Base-by-base conservation (phyloP, 2,797 vertebrate species). In the Manis crassicaudata region DNA sequence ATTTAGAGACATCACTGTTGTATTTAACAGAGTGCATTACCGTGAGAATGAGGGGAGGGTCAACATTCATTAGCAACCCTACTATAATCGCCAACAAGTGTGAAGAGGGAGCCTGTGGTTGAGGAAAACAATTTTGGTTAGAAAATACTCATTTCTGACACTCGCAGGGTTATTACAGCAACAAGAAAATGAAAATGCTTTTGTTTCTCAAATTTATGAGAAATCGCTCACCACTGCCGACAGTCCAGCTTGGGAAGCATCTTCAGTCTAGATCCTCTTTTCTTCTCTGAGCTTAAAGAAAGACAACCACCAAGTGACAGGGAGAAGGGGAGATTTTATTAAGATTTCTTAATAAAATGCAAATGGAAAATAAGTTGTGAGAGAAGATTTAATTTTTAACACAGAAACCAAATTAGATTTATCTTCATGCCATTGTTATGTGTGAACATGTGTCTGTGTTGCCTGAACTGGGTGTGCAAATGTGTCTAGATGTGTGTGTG, bases 41-140 rank as follows among this genome's bases (percentile, higher is more conserved):
- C 62, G 81, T 50, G 3, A 77, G 88, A 6, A n/a, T 25, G 13
- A 16, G 65, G 18, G 27, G 77, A 88, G 83, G 97, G 95, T 92
- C 97, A 95, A 18, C 87, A 43, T 92, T 97, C 96, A 96, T 97
- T 96, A 97, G 90, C 85, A 91, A 80, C 84, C 82, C 77, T 18
- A 58, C 94, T 70, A 94, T 92, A 96, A 96, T 29, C 88, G 92
- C 88, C 95, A 96, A 90, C 88, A 82, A 87, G 92, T 96, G 94
- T 52, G 88, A 95, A 88, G 63, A 73, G 84, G 0, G 56, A 90
- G 79, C 75, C 89, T 32, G 54, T 0, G 73, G 70, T 43, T 2
- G 80, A 65, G 79, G 95, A 73, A 96, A 95, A 94, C 94, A 77
- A 92, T 97, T 92, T 92, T 85, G 14, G 73, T 40, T 23, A 72